Evolutionary conservation across 92 coral and sea anemone species (phyloP).

Genomic region (Umimayanthus chanpuru): DNA sequence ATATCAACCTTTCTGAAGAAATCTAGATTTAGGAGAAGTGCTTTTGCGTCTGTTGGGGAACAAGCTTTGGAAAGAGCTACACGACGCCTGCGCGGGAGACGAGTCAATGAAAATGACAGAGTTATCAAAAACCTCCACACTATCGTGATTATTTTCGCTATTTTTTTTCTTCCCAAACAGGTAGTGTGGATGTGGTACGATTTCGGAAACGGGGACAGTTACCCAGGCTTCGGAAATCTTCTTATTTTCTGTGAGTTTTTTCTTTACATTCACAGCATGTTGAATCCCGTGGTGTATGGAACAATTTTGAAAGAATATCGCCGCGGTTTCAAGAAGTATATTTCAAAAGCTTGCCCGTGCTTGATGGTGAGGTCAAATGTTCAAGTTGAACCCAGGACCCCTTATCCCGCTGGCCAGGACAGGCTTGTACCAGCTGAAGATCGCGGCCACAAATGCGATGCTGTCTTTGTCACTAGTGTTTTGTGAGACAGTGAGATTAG

Average conservation of each 20-base stretch:
- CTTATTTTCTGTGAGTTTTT: constrained; percentile 70
- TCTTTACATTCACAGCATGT: constrained; percentile 80
- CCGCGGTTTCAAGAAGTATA: constrained; percentile 36
- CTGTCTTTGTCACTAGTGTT: no score
- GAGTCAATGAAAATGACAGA: constrained; percentile 58
- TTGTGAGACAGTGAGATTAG: no score
- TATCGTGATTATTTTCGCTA: constrained; percentile 69
- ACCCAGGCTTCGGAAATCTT: constrained; percentile 50
- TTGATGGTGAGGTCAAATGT: neutral
- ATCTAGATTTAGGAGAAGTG: constrained; percentile 27
- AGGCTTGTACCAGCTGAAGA: neutral
- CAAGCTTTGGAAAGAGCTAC: neutral
- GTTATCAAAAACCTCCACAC: constrained; percentile 70
- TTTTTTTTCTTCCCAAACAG: constrained; percentile 80
- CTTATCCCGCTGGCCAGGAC: neutral
- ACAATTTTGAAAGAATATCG: constrained; percentile 73
- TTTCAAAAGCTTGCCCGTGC: constrained; percentile 9
- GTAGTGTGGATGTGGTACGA: constrained; percentile 85
- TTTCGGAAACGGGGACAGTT: constrained; percentile 62
- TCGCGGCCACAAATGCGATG: no score
- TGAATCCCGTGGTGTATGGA: constrained; percentile 80
- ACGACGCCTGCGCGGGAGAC: constrained; percentile 18
- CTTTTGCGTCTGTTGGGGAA: neutral
- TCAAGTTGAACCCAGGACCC: neutral
- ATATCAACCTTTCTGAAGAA: constrained; percentile 57